Conservation (phyloP, 2,113 vertebrate genomes). For the Rhea americana region DNA sequence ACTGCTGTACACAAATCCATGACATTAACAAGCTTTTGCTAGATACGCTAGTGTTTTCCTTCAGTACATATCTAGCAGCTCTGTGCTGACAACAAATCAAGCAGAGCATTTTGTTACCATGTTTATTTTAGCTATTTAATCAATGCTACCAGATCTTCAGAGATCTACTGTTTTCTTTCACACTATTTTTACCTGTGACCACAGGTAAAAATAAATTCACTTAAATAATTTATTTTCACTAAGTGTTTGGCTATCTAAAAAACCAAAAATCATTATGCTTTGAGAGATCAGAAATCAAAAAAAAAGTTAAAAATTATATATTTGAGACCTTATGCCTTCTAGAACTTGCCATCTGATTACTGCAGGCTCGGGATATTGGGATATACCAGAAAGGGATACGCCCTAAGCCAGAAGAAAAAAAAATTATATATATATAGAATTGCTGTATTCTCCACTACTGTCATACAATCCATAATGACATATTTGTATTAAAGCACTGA, state of each 20-base stretch:
- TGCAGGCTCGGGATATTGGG: neutral
- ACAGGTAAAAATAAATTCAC: neutral
- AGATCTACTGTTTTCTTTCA: slow-evolving; percentile 24
- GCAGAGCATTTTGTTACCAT: neutral
- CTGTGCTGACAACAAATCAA: neutral
- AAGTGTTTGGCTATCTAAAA: neutral
- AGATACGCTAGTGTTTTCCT: rapidly evolving
- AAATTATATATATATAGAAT: neutral
- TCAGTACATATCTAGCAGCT: neutral
- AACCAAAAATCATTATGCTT: neutral
- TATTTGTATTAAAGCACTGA: neutral
- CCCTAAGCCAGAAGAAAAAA: no score
- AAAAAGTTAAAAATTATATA: neutral
- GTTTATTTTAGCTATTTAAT: slow-evolving; percentile 23
- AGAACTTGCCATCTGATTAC: neutral
- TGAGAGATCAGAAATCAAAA: neutral
- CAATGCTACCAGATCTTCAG: neutral
- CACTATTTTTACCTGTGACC: neutral
- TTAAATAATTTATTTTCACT: neutral
- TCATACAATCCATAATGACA: neutral
- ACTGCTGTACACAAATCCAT: neutral
- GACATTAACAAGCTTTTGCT: rapidly evolving
- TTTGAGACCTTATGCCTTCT: neutral
- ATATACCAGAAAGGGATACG: no score
- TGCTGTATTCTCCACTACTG: neutral